Conservation (phyloP, 2,113 vertebrate species). For the Felis catus region F.catus_Fca126_mat1.0 CM031412.1:210962501-210963000, state of each 20-base stretch:
- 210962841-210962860: not conserved
- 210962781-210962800: not conserved
- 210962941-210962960: not conserved
- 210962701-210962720: no score
- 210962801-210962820: not conserved
- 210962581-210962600: no score
- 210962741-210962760: not conserved
- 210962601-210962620: no score
- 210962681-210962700: no score
- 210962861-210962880: not conserved
- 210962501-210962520: no score
- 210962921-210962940: not conserved
- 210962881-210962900: not conserved
- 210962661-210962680: no score
- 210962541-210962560: no score
- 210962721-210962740: not conserved
- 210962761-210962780: not conserved
- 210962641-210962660: no score
- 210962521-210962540: no score
- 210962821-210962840: not conserved
- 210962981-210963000: not conserved
- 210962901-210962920: not conserved
- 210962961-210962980: not conserved
- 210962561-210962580: no score
- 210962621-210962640: no score